phyloP scores from a whole-genome alignment of 2,888 invertebrate species.

The Osmoderma eremita region DNA sequence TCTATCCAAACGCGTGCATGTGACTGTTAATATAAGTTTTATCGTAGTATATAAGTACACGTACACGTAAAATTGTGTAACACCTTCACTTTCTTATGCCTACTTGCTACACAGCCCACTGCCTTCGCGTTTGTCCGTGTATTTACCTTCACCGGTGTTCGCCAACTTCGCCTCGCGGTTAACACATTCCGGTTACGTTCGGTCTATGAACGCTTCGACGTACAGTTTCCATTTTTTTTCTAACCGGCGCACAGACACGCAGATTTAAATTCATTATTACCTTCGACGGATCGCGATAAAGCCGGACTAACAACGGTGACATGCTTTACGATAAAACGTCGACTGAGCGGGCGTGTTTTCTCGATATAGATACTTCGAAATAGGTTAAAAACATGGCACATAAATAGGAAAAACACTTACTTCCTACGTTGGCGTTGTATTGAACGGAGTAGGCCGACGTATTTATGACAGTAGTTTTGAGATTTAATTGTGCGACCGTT shows the following conservation, averaged over 20 bases:
- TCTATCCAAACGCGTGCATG: not conserved
- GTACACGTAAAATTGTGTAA: slow-evolving; percentile 32
- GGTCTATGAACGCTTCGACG: slow-evolving; percentile 21
- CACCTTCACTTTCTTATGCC: slow-evolving; percentile 39
- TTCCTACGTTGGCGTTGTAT: not conserved
- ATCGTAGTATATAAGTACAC: not conserved
- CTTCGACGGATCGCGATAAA: slow-evolving; percentile 20
- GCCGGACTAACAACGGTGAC: not conserved
- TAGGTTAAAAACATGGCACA: slow-evolving; percentile 22
- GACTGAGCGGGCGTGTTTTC: not conserved
- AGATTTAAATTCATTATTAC: slow-evolving; percentile 34
- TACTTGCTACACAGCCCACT: slow-evolving; percentile 17
- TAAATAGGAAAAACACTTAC: slow-evolving; percentile 14
- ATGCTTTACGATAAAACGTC: not conserved
- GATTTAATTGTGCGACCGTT: too few relatives aligned
- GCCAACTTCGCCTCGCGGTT: slow-evolving; percentile 32
- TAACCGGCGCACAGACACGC: not conserved
- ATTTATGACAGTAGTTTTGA: too few relatives aligned
- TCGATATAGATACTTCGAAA: not conserved
- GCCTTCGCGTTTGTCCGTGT: not conserved
- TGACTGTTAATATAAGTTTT: slow-evolving; percentile 13
- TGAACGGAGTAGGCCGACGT: not conserved
- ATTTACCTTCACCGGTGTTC: slow-evolving; percentile 26
- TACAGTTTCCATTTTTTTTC: slow-evolving; percentile 17
- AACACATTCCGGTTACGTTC: slow-evolving; percentile 36